Conservation (phyloP, 2,113 vertebrate genomes). For the Pangasianodon gigas region DNA sequence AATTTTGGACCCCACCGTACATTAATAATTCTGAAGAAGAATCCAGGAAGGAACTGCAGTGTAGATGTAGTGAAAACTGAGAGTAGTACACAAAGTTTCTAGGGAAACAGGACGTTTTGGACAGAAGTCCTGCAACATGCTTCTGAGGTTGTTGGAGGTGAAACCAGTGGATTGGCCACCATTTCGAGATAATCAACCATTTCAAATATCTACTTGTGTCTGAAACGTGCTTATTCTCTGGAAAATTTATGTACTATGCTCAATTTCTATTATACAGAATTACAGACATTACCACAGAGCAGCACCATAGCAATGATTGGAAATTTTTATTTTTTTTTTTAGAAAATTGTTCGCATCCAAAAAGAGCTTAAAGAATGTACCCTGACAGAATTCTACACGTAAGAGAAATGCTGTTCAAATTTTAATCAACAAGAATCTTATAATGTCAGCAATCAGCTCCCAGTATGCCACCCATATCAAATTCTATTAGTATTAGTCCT, state of each 20-base stretch:
- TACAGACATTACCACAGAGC: constrained; percentile 54
- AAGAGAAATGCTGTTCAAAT: background rate
- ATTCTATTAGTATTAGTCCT: background rate
- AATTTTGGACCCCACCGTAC: background rate
- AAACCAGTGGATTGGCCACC: background rate
- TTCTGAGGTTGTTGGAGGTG: background rate
- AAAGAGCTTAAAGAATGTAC: background rate
- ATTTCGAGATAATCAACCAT: background rate
- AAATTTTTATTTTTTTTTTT: background rate
- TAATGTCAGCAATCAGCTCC: background rate
- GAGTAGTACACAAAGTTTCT: background rate
- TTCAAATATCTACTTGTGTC: background rate
- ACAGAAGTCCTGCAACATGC: background rate
- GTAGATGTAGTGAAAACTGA: background rate
- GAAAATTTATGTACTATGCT: background rate
- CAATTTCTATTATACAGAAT: background rate
- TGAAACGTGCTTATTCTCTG: background rate
- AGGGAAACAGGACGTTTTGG: background rate
- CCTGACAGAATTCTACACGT: background rate
- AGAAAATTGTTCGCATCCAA: background rate
- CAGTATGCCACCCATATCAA: background rate
- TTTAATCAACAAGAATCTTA: background rate
- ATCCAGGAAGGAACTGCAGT: background rate
- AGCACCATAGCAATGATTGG: background rate
- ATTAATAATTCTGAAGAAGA: background rate